Base-by-base conservation (phyloP, 2,113 vertebrate species). In the Oostethus manadensis region DNA sequence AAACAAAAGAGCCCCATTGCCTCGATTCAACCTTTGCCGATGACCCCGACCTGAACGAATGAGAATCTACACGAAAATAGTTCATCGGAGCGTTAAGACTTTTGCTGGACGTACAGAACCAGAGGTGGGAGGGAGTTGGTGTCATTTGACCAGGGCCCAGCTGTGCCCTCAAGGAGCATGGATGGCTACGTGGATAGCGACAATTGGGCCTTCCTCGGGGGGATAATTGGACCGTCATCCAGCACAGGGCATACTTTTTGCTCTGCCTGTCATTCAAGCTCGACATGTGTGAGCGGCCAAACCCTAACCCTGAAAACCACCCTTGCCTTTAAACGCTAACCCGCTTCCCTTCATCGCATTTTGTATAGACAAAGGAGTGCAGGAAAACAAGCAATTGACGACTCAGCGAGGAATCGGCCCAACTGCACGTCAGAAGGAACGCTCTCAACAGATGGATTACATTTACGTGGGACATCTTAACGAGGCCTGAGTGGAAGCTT, bases 151-250 rank as follows among this genome's bases (percentile, higher is more conserved):
- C n/a, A 18, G 66, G 76, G 68, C 69, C 75, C 78, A 65, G 69
- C 66, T 65, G 22, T 64, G 59, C 23, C 23, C 23, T 26, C 23
- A 26, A 3, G 23, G 23, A 26, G 23, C 23, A 59, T 76, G 76
- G 38, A 63, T 10, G 10, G 42, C 5, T 26, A 26, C 23, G 5
- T 26, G 23, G 23, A 26, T 44, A 35, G 26, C 60, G 68, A 49
- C 66, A 77, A 76, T 79, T 71, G 69, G 63, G 63, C 54, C 70
- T 62, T 77, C 74, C 66, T 77, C 57, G 51, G 20, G 58, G 49
- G 55, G 47, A 57, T 63, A 70, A 64, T 67, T 67, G 69, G 59
- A 74, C 75, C 83, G 76, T 80, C 82, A 81, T 72, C 51, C 29
- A 55, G 64, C 67, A 23, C 50, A 71, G 56, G 68, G 2, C 3